Evolutionary conservation across 1,140 invertebrate species (phyloP).

Genomic region (Bombus balteatus): DNA sequence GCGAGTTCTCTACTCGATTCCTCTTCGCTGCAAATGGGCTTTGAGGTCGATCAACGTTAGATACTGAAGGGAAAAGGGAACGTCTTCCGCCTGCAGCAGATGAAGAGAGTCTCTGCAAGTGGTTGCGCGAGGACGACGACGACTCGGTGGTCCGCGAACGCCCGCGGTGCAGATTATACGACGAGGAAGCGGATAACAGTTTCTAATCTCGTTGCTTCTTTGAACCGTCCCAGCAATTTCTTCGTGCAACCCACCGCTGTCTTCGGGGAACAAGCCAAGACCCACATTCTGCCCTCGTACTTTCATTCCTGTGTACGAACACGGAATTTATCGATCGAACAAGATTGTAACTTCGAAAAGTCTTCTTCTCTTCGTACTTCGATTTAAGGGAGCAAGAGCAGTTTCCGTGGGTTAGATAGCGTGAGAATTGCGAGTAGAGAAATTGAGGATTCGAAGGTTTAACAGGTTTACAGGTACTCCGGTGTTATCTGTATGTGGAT

Average conservation of each 20-base stretch:
- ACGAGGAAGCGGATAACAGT: not conserved
- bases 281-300: too few relatives aligned
- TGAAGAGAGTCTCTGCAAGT: not conserved
- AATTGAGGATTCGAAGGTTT: too few relatives aligned
- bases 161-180: conserved; percentile 32
- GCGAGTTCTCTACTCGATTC: conserved; percentile 18
- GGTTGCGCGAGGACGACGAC: not conserved
- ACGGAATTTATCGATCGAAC: not conserved
- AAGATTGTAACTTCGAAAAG: not conserved
- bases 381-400: not conserved
- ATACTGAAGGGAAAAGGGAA: not conserved
- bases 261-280: not conserved
- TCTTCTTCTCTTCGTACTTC: not conserved
- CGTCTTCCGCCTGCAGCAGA: not conserved
- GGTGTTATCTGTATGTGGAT: too few relatives aligned
- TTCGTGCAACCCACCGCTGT: too few relatives aligned
- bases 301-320: not conserved
- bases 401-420: too few relatives aligned
- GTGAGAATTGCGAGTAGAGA: too few relatives aligned
- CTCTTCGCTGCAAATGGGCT: conserved; percentile 51
- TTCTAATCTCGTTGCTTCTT: conserved; percentile 26
- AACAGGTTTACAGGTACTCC: too few relatives aligned
- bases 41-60: conserved; percentile 30
- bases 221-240: conserved; percentile 9
- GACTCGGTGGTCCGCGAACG: not conserved